A percentile compares a stretch with the other conserved stretches of the same genome.
phyloP scores from a whole-genome alignment of 2,888 invertebrate genomes.

The Lymantria dispar region DNA sequence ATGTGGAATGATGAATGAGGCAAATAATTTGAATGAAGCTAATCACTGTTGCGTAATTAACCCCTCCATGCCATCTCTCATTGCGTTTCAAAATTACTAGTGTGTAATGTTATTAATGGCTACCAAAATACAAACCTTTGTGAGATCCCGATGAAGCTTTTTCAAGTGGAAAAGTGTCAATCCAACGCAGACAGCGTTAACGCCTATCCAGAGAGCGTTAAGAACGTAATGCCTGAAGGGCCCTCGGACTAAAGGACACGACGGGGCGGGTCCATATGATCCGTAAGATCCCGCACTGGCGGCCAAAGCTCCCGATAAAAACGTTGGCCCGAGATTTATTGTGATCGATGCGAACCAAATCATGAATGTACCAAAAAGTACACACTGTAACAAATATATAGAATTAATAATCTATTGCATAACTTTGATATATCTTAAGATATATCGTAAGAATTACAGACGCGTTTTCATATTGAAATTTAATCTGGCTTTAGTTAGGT shows the following conservation, averaged over 20 bases:
- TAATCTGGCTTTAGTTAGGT: too few species aligned
- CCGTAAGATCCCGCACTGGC: slow-evolving; percentile 88
- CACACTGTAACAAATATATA: slow-evolving; percentile 85
- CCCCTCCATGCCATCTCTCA: slow-evolving; percentile 59
- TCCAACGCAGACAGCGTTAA: slow-evolving; percentile 92
- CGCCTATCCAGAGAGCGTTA: slow-evolving; percentile 94
- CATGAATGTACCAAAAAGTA: slow-evolving; percentile 95
- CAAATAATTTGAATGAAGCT: slow-evolving; percentile 46
- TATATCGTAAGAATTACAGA: neutral
- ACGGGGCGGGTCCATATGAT: slow-evolving; percentile 87
- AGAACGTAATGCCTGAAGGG: slow-evolving; percentile 95
- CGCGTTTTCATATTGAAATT: too few species aligned
- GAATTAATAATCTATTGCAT: neutral
- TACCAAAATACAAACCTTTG: slow-evolving; percentile 78
- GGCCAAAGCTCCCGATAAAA: slow-evolving; percentile 91
- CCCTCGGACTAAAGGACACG: slow-evolving; percentile 93
- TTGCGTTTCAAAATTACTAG: slow-evolving; percentile 6
- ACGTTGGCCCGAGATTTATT: slow-evolving; percentile 94
- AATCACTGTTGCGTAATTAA: slow-evolving; percentile 34
- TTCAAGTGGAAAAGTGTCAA: slow-evolving; percentile 92
- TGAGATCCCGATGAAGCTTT: slow-evolving; percentile 90
- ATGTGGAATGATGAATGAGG: slow-evolving; percentile 47
- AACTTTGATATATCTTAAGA: neutral
- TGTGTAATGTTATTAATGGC: slow-evolving; percentile 1
- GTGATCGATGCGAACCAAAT: slow-evolving; percentile 97